Evolutionary conservation across 2,113 vertebrate species (phyloP), one percentile per base, ranked within the genome.

Genomic region (Oryzias woworae): DNA sequence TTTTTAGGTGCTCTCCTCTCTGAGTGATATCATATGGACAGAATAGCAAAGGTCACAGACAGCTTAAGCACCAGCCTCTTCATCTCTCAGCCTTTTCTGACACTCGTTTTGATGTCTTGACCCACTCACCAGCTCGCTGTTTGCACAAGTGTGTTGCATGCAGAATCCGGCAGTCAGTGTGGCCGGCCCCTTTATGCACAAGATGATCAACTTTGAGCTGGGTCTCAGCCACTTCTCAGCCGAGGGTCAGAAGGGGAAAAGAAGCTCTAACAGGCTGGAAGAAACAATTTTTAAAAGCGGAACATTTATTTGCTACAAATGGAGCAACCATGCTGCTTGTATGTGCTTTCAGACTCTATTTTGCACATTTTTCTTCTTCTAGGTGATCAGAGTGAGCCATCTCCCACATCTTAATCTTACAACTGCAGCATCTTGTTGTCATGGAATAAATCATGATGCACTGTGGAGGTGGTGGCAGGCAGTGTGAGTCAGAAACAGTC

Each of bases 401-500:
- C 56, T 71, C 13, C 46, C 42, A 26, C 6, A 54, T 77, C 73
- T 80, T 77, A 75, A 75, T 81, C 73, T 66, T 46, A 17, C 64
- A 44, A 26, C 54, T 49, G 50, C 61, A n/a, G 59, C 49, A 28
- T 70, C 67, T 77, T 41, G 69, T 62, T 77, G 71, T 82, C 66
- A 58, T 41, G 62, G 60, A 72, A 82, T 87, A 84, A 84, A 82
- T 87, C 81, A 75, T 65, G 77, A 80, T 72, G 68, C 69, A 66
- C 71, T 49, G 72, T 62, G 82, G 74, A 84, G 87, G 83, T 81
- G 81, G 77, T 75, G 78, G 84, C 84, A 73, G 78, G 72, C 77
- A 78, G 70, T 68, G 46, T 84, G 75, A 87, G 84, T 86, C 85
- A 90, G 80, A 71, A 82, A 81, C 81, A 68, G 86, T 84, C 84